Percentiles rank a stretch among this genome's conserved stretches.
Conservation (phyloP, 2,888 invertebrate species). For the Eretmocerus hayati region DNA sequence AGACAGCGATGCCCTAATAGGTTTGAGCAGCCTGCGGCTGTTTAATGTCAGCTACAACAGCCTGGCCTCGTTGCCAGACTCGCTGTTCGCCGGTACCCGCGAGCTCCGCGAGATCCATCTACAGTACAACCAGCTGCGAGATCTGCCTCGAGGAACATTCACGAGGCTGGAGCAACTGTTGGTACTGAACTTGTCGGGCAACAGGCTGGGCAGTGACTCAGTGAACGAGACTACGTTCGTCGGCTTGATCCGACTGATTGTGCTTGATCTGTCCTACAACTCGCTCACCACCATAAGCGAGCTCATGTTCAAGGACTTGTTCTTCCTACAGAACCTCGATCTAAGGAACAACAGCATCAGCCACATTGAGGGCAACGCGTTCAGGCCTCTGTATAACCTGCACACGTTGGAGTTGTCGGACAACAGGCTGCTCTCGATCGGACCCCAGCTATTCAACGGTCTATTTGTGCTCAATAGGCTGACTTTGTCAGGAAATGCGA, state of each 20-base stretch:
- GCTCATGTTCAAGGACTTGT: constrained; percentile 78
- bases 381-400: constrained; percentile 79
- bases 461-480: constrained; percentile 76
- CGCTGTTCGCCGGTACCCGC: constrained; percentile 71
- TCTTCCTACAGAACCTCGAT: constrained; percentile 78
- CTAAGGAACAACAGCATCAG: constrained; percentile 81
- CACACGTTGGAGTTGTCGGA: constrained; percentile 84
- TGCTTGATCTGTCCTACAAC: constrained; percentile 80
- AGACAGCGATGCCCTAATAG: constrained; percentile 70
- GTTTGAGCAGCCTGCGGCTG: constrained; percentile 69
- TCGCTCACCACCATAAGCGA: constrained; percentile 76
- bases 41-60: constrained; percentile 83
- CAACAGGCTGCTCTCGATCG: constrained; percentile 75
- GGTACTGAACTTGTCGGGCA: constrained; percentile 76
- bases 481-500: constrained; percentile 77
- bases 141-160: constrained; percentile 75
- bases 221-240: constrained; percentile 80
- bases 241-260: constrained; percentile 75
- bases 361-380: constrained; percentile 83
- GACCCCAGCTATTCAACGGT: constrained; percentile 75
- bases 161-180: constrained; percentile 77
- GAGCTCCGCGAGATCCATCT: constrained; percentile 77
- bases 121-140: constrained; percentile 77
- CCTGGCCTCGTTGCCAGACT: constrained; percentile 72
- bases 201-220: constrained; percentile 77